Base-by-base conservation (phyloP, 2,113 vertebrate genomes). In the Etia nguti region DNA sequence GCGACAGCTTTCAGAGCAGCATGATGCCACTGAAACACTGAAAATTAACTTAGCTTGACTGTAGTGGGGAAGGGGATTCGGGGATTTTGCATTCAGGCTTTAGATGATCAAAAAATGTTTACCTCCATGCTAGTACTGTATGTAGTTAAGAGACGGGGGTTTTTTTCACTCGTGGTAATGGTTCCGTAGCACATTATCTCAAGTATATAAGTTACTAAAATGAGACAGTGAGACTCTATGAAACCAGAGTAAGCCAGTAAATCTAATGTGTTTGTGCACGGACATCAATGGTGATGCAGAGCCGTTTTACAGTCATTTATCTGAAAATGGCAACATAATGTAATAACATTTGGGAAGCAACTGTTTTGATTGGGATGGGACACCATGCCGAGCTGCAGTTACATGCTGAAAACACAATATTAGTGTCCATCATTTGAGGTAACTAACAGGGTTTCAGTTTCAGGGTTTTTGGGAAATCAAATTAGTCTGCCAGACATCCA, bases 251-350 rank as follows among this genome's bases (percentile, higher is more conserved):
- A 87, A 87, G 92, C 65, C 95, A 46, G 87, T 85, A 91, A 91
- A 90, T 93, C 91, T 94, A 96, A 96, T 95, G 94, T 90, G 88
- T 92, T 93, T 94, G 91, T 90, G 90, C 88, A 68, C n/a, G 79
- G 90, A 87, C 90, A 88, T 90, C 88, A 89, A 52, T 90, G 80
- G 90, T 89, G 92, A 92, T 92, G 85, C 92, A 85, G 92, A 92
- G 93, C 91, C 84, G 92, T 95, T 95, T 94, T 95, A 75, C 91
- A 94, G 94, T 96, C 93, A 95, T 96, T 96, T 96, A 94, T 95
- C 94, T 96, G 94, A 96, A 96, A 97, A 96, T 95, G 95, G 96
- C 94, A 95, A 95, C 93, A 91, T 96, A 96, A 97, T 95, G 94
- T 90, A 96, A 97, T 96, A 96, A 96, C 94, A 96, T 95, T 96